Base-by-base conservation (phyloP, 2,888 invertebrate genomes). In the Cheilosia urbana region DNA sequence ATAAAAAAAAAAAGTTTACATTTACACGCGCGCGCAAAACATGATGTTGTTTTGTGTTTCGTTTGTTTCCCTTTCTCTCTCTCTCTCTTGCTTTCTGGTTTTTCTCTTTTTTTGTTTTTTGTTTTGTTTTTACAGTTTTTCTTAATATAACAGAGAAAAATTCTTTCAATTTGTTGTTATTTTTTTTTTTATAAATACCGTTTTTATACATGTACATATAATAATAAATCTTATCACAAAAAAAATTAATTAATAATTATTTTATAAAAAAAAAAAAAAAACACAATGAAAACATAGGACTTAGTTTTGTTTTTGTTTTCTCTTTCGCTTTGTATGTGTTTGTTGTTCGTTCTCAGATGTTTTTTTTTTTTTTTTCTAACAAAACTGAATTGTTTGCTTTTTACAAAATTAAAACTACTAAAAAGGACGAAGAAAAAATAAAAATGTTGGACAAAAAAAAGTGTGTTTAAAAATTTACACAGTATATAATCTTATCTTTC, bases 141-240 rank as follows among this genome's bases (percentile, higher is more conserved):
- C 72, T 85, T 85, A 81, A 85, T 77, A 85, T 81, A 85, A 85
- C 80, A 85, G 85, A 85, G 85, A 85, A 85, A 80, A 76, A 57
- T 40, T 60, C 45, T 65, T 85, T 72, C 49, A 81, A 72, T 75
- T 79, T 84, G 53, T 75, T 80, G 63, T 76, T 69, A 6, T 68
- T 73, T 78, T 79, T 79, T 62, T 47, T 47, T 76, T 85, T 85
- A 85, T 85, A 85, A 85, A 85, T 81, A 85, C 85, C 85, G 62
- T 81, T 81, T 81, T 84, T 81, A 68, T 81, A 85, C 81, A 81
- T 81, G 71, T 81, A 85, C 76, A 81, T 81, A 68, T 81, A 51
- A 85, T 85, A 85, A 85, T 81, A 85, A 77, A 85, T 85, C 85
- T 85, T 85, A 85, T 85, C 85, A 85, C 85, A 85, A 85, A 85